phyloP scores from a whole-genome alignment of 2,888 invertebrate species.

The Argyra leucocephala region DNA sequence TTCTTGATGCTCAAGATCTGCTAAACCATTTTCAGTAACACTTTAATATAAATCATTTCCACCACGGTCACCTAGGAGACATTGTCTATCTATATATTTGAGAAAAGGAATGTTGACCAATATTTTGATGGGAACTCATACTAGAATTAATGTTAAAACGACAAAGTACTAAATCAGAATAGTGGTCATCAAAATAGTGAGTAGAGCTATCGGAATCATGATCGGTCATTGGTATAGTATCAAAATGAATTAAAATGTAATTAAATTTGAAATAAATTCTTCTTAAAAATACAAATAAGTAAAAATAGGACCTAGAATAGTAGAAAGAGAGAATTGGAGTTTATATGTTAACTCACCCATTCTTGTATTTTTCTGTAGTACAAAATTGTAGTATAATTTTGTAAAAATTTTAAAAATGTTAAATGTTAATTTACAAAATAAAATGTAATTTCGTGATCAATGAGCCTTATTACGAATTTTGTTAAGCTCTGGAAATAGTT shows the following conservation, averaged over 20 bases:
- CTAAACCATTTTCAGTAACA: conserved; percentile 58
- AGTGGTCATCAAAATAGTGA: conserved; percentile 40
- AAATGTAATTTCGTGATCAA: not conserved
- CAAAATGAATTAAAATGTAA: not conserved
- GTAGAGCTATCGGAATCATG: conserved; percentile 54
- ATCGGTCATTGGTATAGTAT: conserved; percentile 43
- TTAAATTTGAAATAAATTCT: not conserved
- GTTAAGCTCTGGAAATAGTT: too few relatives aligned
- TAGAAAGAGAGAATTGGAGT: not conserved
- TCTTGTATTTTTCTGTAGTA: not conserved
- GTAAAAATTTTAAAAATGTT: not conserved
- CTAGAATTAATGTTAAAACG: conserved; percentile 42
- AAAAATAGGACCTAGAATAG: not conserved
- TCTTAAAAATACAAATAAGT: not conserved
- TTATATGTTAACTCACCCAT: not conserved
- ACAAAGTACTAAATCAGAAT: conserved; percentile 45
- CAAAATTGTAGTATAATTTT: not conserved
- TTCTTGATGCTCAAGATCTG: conserved; percentile 69
- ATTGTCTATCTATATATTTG: conserved; percentile 65
- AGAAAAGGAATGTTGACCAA: conserved; percentile 32
- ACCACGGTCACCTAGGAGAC: conserved; percentile 60
- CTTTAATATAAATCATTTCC: conserved; percentile 55
- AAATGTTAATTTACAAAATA: conserved; percentile 1
- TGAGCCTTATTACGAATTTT: too few relatives aligned
- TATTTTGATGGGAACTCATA: conserved; percentile 37